Percentiles rank a stretch among this genome's conserved stretches.
These are phyloP conservation scores for Notothenia rossii DNA, from an alignment of 2,113 vertebrate genomes.

Conservation along the genomic window DNA sequence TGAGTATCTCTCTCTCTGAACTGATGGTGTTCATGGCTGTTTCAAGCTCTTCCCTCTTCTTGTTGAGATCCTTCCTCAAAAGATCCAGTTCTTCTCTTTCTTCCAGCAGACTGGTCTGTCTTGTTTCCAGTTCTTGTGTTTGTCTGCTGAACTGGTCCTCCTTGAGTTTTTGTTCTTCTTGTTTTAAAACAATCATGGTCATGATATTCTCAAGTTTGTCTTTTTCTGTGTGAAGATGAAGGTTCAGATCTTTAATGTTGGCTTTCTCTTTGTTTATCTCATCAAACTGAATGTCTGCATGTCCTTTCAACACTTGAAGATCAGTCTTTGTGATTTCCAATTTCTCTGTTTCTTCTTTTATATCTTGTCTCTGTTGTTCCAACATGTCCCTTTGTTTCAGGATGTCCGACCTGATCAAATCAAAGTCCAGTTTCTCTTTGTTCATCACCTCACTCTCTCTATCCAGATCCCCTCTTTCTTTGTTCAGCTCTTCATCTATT, in stretches of 20 bases:
- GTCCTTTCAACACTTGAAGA: neutral
- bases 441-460: too few relatives aligned
- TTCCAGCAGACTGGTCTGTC: neutral
- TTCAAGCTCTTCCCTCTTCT: neutral
- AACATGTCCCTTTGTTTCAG: too few relatives aligned
- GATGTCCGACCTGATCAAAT: too few relatives aligned
- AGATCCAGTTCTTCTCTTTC: neutral
- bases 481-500: neutral
- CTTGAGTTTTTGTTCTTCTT: constrained; percentile 14
- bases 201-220: too few relatives aligned
- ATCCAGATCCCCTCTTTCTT: too few relatives aligned
- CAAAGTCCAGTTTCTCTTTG: too few relatives aligned
- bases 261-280: constrained; percentile 11
- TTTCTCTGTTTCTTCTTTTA: neutral
- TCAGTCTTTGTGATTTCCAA: neutral
- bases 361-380: too few relatives aligned
- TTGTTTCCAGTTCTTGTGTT: neutral
- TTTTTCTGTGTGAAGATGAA: neutral
- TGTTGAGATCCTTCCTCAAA: neutral
- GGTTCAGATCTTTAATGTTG: neutral
- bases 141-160: constrained; percentile 14
- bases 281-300: too few relatives aligned
- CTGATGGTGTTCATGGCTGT: neutral
- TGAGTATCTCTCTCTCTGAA: constrained; percentile 29
- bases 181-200: neutral